These are phyloP conservation scores for Drosophila maculinotata DNA, from an alignment of 2,888 invertebrate genomes.

Conservation along the genomic window DNA sequence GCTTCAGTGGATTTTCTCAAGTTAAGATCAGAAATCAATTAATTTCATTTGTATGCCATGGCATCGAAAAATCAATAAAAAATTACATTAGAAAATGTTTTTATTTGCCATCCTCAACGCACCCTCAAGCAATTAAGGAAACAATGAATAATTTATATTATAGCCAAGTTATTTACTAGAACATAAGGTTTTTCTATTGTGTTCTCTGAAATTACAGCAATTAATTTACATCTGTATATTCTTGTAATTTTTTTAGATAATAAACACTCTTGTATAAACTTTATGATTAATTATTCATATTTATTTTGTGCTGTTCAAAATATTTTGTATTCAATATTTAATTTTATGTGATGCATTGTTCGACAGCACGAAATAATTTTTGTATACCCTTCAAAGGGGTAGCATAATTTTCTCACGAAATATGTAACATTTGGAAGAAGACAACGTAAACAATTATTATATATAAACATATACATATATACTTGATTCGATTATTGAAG, in stretches of 20 bases:
- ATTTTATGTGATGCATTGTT: constrained; percentile 19
- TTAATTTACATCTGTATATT: constrained; percentile 9
- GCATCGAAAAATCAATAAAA: constrained; percentile 37
- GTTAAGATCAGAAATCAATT: constrained; percentile 69
- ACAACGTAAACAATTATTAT: too few species aligned
- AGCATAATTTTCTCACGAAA: neutral
- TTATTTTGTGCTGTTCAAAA: neutral
- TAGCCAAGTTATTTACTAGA: neutral
- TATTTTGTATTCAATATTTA: neutral
- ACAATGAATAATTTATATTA: constrained; percentile 60
- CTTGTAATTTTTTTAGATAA: neutral
- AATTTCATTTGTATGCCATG: constrained; percentile 38
- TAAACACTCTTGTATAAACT: neutral
- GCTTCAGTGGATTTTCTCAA: constrained; percentile 28
- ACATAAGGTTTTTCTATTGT: constrained; percentile 3
- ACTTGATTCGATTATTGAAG: too few species aligned
- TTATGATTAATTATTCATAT: neutral
- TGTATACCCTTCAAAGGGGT: neutral
- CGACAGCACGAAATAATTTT: constrained; percentile 12
- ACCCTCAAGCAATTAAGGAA: constrained; percentile 33
- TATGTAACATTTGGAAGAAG: too few species aligned
- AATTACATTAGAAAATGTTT: constrained; percentile 26
- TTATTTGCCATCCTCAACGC: constrained; percentile 6
- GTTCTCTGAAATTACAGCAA: neutral
- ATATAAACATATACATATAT: too few species aligned